These are phyloP conservation scores for Platycheirus albimanus DNA, from an alignment of 2,888 invertebrate genomes.

Conservation along the genomic window DNA sequence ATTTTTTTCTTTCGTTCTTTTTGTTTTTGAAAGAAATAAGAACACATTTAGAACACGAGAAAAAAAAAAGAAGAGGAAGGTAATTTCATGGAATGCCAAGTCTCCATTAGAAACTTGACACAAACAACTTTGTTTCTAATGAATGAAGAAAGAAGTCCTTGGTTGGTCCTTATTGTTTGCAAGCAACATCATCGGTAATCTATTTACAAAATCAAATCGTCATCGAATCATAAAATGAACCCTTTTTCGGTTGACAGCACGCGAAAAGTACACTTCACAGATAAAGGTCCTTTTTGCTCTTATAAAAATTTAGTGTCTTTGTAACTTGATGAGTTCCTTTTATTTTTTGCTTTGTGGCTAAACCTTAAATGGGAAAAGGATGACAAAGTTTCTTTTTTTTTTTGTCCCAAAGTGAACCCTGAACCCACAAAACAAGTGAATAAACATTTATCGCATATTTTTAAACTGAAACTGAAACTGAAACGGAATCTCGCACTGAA, in stretches of 20 bases:
- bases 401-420: conserved; percentile 18
- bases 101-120: conserved; percentile 40
- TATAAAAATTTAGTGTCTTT: conserved; percentile 34
- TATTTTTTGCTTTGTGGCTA: not conserved
- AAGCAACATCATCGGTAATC: conserved; percentile 54
- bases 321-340: conserved; percentile 43
- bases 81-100: conserved; percentile 29
- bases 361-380: conserved; percentile 27
- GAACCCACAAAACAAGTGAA: conserved; percentile 47
- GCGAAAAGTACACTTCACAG: conserved; percentile 35
- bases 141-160: conserved; percentile 46
- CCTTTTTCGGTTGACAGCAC: conserved; percentile 43
- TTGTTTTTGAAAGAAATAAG: not conserved
- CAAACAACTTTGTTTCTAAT: conserved; percentile 49
- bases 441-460: conserved; percentile 68
- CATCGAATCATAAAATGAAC: conserved; percentile 62
- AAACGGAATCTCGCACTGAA: conserved; percentile 50
- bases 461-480: conserved; percentile 49
- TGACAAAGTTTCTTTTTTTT: conserved; percentile 46
- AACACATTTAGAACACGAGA: conserved; percentile 4
- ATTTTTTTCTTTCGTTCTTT: conserved; percentile 23
- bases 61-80: conserved; percentile 19
- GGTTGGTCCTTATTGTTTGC: no score
- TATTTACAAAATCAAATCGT: conserved; percentile 69
- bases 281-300: conserved; percentile 1